A percentile compares a stretch with the other conserved stretches of the same genome.
Evolutionary conservation across 2,888 invertebrate genomes (phyloP).

Genomic region (Iphiclides podalirius): DNA sequence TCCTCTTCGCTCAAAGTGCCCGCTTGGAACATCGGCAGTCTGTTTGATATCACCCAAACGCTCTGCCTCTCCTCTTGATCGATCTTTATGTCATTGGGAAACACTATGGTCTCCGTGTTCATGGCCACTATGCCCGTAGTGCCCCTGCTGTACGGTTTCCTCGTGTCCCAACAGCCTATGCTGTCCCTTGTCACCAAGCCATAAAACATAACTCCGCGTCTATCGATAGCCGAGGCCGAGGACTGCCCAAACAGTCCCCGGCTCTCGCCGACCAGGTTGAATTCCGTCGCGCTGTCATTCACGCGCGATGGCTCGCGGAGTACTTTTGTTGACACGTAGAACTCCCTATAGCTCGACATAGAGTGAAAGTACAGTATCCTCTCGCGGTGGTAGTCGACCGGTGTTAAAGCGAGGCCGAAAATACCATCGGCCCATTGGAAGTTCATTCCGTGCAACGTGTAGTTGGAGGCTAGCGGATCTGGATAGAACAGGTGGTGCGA

Average conservation of each 20-base stretch:
- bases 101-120: slow-evolving; percentile 83
- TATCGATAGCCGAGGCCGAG: slow-evolving; percentile 86
- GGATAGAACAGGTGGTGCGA: slow-evolving; percentile 85
- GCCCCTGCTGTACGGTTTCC: slow-evolving; percentile 82
- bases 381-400: slow-evolving; percentile 72
- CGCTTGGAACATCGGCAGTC: slow-evolving; percentile 86
- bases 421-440: slow-evolving; percentile 92
- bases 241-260: slow-evolving; percentile 84
- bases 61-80: slow-evolving; percentile 84
- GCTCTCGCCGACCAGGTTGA: slow-evolving; percentile 65
- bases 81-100: slow-evolving; percentile 90
- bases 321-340: slow-evolving; percentile 84
- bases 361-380: slow-evolving; percentile 88
- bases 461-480: slow-evolving; percentile 86
- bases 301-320: slow-evolving; percentile 79
- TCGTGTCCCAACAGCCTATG: slow-evolving; percentile 90
- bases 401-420: slow-evolving; percentile 86
- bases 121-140: slow-evolving; percentile 83
- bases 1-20: slow-evolving; percentile 81
- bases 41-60: slow-evolving; percentile 89
- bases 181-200: slow-evolving; percentile 88
- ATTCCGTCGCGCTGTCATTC: slow-evolving; percentile 52
- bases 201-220: slow-evolving; percentile 87
- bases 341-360: slow-evolving; percentile 90
- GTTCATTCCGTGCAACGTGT: slow-evolving; percentile 85